Base-by-base conservation (phyloP, 2,888 invertebrate genomes). In the Aporophyla lueneburgensis region DNA sequence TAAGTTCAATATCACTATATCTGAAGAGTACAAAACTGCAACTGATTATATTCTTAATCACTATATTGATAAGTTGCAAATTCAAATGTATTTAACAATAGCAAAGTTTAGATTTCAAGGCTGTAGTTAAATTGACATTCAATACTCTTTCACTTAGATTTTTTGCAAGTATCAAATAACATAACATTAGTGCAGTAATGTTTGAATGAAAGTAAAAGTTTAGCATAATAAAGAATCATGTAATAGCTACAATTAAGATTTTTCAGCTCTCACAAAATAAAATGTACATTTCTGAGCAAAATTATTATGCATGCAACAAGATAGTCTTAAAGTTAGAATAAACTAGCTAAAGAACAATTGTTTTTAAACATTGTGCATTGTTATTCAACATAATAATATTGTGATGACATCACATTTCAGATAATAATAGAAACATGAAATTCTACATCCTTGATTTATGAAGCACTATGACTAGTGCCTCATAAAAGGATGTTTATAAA, bases 1-100 rank as follows among this genome's bases (percentile, higher is more conserved):
- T 61, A 72, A 65, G 46, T 69, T 86, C 71, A 86, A 69, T 75
- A 74, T n/a, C 71, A 66, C 33, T 46, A 56, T 1, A 6, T 10
- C 12, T n/a, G 7, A 2, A 0, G 2, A 43, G 16, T 43, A 63
- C 19, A 43, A 58, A 70, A 58, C 33, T 58, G 14, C 59, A 66
- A 59, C 0, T 21, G 14, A 70, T 24, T 70, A 21, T 78, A 24
- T 14, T 46, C 59, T 61, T 56, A 62, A 61, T 76, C 0, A 0
- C 12, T 33, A 2, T 43, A 10, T 0, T 5, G 21, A 27, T 82
- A 76, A 54, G 63, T 54, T 54, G 6, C 19, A 69, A 54, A 59
- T 59, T 76, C 2, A 21, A 81, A 76, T 67, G 43, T 61, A 61
- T n/a, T 33, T n/a, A 16, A 46, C 0, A 43, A 40, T 5, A 53